Base-by-base conservation (phyloP, 1,140 invertebrate genomes). In the Tetragnatha versicolor region DNA sequence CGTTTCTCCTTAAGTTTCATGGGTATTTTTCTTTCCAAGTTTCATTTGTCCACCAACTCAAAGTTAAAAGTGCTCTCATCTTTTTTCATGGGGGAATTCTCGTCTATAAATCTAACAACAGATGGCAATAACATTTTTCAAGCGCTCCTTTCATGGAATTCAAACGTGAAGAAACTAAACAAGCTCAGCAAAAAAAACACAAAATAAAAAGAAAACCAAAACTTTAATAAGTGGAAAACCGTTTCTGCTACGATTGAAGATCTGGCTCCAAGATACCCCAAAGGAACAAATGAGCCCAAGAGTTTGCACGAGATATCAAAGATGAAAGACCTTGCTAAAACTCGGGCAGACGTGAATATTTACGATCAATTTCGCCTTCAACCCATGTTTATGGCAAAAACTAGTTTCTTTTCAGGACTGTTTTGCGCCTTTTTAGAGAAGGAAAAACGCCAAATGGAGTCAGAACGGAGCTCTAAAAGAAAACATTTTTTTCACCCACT, bases 321-420 rank as follows among this genome's bases (percentile, higher is more conserved):
- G 9, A 51, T 31, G n/a, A 51, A 22, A 37, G 29, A 12, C 14
- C 31, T 25, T 33, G 17, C 33, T 47, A 68, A 51, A 51, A 68
- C n/a, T 51, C 37, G 42, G 20, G 35, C n/a, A n/a, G 47, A 51
- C 37, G 65, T 68, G 65, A 49, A 51, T 68, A 68, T 68, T 68
- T 68, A 68, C 65, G 65, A 68, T 68, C 65, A 68, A 68, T 68
- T 68, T 68, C 51, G 29, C 65, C 31, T n/a, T n/a, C n/a, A n/a
- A n/a, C n/a, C 42, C 65, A 68, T 68, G 47, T 68, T 68, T 68
- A 68, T 68, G 37, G 45, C 17, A 49, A 35, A 68, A 35, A 68
- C 14, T 35, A 65, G 65, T 47, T 7, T 3, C 37, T 49, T 68
- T 51, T 49, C 42, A 68, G 47, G 47, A 45, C 37, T 51, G 47